Evolutionary conservation across 2,113 vertebrate species (phyloP).

Genomic region (Semicossyphus pulcher): DNA sequence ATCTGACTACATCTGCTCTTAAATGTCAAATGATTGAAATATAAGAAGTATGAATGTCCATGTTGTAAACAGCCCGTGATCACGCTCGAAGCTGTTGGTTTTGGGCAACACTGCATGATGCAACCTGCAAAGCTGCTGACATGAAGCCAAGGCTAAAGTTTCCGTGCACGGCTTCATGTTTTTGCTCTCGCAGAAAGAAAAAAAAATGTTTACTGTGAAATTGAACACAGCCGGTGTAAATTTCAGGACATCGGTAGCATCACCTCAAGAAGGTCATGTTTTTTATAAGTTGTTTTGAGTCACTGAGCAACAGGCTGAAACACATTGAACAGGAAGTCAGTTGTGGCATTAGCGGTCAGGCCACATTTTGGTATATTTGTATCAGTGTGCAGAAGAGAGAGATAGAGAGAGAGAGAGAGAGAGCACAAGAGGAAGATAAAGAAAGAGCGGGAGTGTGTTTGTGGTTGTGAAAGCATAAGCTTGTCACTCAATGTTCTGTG

Average conservation of each 20-base stretch:
- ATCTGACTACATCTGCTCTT: neutral
- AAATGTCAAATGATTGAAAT: neutral
- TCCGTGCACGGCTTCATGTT: conserved; percentile 28
- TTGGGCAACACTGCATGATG: conserved; percentile 53
- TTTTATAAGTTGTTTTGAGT: conserved; percentile 65
- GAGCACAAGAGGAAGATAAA: conserved; percentile 36
- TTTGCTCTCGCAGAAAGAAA: neutral
- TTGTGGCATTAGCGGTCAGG: conserved; percentile 82
- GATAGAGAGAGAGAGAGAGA: conserved; percentile 49
- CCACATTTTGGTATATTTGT: conserved; percentile 78
- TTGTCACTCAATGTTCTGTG: neutral
- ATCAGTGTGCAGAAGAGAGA: conserved; percentile 69
- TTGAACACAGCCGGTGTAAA: neutral
- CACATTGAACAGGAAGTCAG: conserved; percentile 84
- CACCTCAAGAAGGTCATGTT: conserved; percentile 53
- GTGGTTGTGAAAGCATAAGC: conserved; percentile 49
- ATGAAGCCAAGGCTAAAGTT: neutral
- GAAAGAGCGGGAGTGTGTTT: conserved; percentile 22
- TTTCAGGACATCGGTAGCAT: neutral
- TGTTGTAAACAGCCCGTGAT: conserved; percentile 10
- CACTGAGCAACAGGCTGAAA: conserved; percentile 78
- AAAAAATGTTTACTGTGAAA: neutral
- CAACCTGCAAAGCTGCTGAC: conserved; percentile 60
- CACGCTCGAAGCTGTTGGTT: conserved; percentile 6
- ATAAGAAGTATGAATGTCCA: neutral